Evolutionary conservation across 2,797 vertebrate genomes (phyloP).

Genomic region (Podarcis siculus): DNA sequence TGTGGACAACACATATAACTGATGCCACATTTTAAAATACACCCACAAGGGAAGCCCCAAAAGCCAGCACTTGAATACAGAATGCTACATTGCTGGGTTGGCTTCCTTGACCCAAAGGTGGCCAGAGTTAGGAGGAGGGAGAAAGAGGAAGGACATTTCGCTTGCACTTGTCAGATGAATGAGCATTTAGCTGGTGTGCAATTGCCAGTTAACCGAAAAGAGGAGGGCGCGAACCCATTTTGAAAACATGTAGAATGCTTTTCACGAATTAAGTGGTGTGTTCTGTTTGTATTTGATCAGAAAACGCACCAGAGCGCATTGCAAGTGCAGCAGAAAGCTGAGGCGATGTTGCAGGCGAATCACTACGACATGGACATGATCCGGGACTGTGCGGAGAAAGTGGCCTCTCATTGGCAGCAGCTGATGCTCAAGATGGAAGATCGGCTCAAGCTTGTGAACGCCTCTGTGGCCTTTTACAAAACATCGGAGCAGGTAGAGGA

Average conservation of each 20-base stretch:
- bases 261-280: neutral
- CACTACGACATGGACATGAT: conserved; percentile 99
- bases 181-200: neutral
- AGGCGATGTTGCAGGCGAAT: conserved; percentile 94
- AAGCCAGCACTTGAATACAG: neutral
- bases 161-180: neutral
- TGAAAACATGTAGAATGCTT: neutral
- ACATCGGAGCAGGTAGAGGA: conserved; percentile 93
- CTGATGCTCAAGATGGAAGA: conserved; percentile 99
- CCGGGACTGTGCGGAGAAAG: conserved; percentile 95
- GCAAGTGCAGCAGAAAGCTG: conserved; percentile 98
- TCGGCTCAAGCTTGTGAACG: conserved; percentile 95
- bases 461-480: conserved; percentile 98
- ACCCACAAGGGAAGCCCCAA: neutral
- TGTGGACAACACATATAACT: neutral
- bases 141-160: neutral
- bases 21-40: neutral
- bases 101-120: neutral
- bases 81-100: neutral
- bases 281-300: conserved; percentile 67
- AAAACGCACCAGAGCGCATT: conserved; percentile 94
- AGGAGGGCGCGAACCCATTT: neutral
- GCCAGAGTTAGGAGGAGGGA: neutral
- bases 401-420: conserved; percentile 97
- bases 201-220: neutral